phyloP scores from a whole-genome alignment of 2,113 vertebrate genomes.

The Aegotheles bennettii region DNA sequence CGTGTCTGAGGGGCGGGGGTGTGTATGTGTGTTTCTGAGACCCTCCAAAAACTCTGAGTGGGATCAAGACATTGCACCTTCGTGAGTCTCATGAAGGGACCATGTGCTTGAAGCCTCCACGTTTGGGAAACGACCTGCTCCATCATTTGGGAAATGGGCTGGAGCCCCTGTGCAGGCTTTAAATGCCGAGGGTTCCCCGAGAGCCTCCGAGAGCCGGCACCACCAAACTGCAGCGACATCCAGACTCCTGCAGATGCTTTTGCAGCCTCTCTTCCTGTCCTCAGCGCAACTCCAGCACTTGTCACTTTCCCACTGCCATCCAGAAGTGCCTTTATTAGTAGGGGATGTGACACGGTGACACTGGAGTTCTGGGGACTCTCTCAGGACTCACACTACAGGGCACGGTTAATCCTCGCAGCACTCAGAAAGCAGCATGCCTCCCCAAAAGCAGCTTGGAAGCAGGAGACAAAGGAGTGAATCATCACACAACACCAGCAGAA shows the following conservation, averaged over 20 bases:
- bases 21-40: too few species aligned
- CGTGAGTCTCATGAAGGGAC: rapidly evolving
- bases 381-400: neutral
- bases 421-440: rapidly evolving
- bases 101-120: rapidly evolving
- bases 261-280: too few species aligned
- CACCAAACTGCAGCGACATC: neutral
- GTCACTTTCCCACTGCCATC: neutral
- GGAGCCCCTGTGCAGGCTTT: rapidly evolving
- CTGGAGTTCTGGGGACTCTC: neutral
- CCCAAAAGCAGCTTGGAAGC: neutral
- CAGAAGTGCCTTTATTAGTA: neutral
- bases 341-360: neutral
- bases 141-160: neutral
- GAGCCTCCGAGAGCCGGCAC: neutral
- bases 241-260: neutral
- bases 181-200: neutral
- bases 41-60: neutral
- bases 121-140: neutral
- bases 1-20: too few species aligned
- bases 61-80: neutral
- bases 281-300: too few species aligned
- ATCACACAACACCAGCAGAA: neutral
- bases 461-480: slow-evolving; percentile 7
- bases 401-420: rapidly evolving